These are phyloP conservation scores for Ctena decussata DNA, from an alignment of 2,888 invertebrate species.

Conservation along the genomic window DNA sequence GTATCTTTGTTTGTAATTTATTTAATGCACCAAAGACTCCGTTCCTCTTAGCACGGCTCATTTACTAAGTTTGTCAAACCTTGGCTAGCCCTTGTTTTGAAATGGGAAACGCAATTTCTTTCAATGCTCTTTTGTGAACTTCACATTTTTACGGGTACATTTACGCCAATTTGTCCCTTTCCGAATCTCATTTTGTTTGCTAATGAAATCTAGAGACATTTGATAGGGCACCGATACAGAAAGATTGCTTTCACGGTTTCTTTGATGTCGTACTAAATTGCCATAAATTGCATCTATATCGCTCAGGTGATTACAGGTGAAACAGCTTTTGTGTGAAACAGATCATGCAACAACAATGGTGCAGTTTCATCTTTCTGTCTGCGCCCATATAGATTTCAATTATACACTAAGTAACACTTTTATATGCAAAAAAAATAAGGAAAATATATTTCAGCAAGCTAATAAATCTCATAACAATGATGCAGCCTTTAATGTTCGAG, in stretches of 20 bases:
- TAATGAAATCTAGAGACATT: constrained; percentile 2
- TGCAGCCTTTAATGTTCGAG: too few species aligned
- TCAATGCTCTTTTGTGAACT: background rate
- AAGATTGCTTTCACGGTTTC: background rate
- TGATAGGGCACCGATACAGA: background rate
- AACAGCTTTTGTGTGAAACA: background rate
- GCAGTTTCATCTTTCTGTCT: background rate
- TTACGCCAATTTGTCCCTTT: constrained; percentile 5
- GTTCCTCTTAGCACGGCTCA: too few species aligned
- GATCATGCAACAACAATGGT: background rate
- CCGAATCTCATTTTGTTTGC: background rate
- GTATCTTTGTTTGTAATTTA: too few species aligned
- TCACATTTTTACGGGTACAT: background rate
- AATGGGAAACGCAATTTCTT: background rate
- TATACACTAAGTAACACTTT: too few species aligned
- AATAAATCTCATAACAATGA: too few species aligned
- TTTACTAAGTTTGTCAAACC: too few species aligned
- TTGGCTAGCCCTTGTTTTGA: background rate
- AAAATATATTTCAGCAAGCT: too few species aligned
- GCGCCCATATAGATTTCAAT: too few species aligned
- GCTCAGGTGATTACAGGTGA: constrained; percentile 14
- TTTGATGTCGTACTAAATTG: constrained; percentile 11
- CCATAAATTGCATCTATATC: background rate
- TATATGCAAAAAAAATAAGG: too few species aligned
- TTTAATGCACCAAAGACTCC: too few species aligned